phyloP scores from a whole-genome alignment of 2,113 vertebrate genomes.

The Myrmophylax atrothorax region DNA sequence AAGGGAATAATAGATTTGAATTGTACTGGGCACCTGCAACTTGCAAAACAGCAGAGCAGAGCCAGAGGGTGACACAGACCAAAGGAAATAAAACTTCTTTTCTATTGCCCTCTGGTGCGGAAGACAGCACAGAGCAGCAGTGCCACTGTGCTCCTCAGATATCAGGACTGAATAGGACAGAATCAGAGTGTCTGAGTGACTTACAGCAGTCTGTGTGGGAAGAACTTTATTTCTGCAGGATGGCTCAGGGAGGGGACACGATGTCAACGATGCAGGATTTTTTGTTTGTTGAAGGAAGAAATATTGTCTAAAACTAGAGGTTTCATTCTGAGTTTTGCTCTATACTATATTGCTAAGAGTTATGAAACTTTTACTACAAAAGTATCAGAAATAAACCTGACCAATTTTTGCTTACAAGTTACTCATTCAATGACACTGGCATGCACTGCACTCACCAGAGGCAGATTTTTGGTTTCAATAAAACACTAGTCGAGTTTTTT shows the following conservation, averaged over 20 bases:
- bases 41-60: neutral
- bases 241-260: neutral
- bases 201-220: accelerated
- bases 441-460: neutral
- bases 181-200: neutral
- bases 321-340: neutral
- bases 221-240: neutral
- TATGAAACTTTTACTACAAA: neutral
- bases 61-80: neutral
- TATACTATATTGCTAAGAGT: neutral
- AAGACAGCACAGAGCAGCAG: neutral
- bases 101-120: neutral
- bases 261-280: neutral
- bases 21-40: neutral
- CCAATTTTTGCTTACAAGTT: neutral
- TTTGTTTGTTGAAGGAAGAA: neutral
- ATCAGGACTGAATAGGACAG: neutral
- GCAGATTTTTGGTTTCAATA: neutral
- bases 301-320: neutral
- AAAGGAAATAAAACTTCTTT: neutral
- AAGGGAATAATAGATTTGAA: neutral
- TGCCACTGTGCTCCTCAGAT: accelerated
- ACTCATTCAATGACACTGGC: neutral
- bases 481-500: neutral
- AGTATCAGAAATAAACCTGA: neutral